phyloP scores from a whole-genome alignment of 2,797 vertebrate genomes.

The Hypotaenidia philippensis region DNA sequence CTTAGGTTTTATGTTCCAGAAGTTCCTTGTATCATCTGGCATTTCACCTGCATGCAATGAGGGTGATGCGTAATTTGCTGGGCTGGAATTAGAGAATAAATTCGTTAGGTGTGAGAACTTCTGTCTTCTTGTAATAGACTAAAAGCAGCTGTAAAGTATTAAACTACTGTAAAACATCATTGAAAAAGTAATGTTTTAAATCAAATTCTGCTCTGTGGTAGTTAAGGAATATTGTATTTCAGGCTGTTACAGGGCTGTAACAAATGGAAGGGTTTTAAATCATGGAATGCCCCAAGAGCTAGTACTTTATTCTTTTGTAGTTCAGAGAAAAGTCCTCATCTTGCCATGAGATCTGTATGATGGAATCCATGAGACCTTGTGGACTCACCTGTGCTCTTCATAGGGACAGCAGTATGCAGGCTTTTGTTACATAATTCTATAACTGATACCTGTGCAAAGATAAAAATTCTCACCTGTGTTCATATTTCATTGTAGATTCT shows the following conservation, averaged over 20 bases:
- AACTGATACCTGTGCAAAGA: not conserved
- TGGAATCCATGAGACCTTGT: not conserved
- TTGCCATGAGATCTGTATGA: not conserved
- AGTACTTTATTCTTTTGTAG: no score
- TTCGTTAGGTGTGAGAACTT: not conserved
- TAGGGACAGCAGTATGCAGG: not conserved
- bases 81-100: not conserved
- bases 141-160: not conserved
- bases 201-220: not conserved
- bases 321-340: not conserved
- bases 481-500: not conserved
- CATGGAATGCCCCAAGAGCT: not conserved
- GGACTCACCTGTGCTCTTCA: not conserved
- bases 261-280: not conserved
- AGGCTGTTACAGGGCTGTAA: not conserved
- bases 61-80: not conserved
- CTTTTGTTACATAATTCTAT: not conserved
- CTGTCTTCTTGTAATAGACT: not conserved
- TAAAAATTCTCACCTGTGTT: not conserved
- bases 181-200: not conserved
- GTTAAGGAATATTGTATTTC: not conserved
- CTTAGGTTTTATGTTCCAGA: not conserved
- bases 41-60: not conserved
- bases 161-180: not conserved
- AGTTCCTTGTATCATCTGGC: not conserved